Evolutionary conservation across 92 coral and sea anemone species (phyloP).

Genomic region (Diadumene lineata): DNA sequence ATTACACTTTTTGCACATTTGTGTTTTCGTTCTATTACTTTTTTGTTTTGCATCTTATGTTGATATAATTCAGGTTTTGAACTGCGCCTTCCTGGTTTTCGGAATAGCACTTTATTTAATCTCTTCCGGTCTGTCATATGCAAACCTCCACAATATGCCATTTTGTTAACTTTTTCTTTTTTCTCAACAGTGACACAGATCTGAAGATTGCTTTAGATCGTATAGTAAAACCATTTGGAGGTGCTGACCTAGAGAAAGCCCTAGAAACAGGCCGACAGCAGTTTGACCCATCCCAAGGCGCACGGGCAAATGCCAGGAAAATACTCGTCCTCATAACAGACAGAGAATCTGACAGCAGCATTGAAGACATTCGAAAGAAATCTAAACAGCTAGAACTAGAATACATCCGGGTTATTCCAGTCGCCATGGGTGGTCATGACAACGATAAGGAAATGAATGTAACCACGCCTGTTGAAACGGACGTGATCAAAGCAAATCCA

Average conservation of each 20-base stretch:
- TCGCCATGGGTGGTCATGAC: conserved; percentile 54
- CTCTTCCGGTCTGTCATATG: too few species aligned
- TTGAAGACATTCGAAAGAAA: conserved; percentile 53
- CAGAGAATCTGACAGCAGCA: conserved; percentile 68
- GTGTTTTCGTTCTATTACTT: too few species aligned
- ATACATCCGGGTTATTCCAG: conserved; percentile 51
- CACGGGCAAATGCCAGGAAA: conserved; percentile 81
- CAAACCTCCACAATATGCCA: not conserved
- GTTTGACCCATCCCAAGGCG: conserved; percentile 57
- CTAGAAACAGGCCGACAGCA: conserved; percentile 52
- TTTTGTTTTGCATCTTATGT: too few species aligned
- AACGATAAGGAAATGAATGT: conserved; percentile 40
- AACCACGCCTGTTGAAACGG: conserved; percentile 52
- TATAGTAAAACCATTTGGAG: conserved; percentile 32
- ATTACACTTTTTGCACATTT: too few species aligned
- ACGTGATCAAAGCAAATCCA: conserved; percentile 45
- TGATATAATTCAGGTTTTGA: too few species aligned
- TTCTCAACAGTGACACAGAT: conserved; percentile 23
- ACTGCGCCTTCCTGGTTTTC: too few species aligned
- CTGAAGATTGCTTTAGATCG: conserved; percentile 36
- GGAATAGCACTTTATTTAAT: too few species aligned
- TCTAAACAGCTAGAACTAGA: conserved; percentile 38
- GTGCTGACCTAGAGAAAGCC: conserved; percentile 59
- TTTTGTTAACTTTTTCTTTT: not conserved
- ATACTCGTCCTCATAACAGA: conserved; percentile 75